Percentiles rank a stretch among this genome's conserved stretches.
Conservation (phyloP, 2,888 invertebrate genomes). For the Myathropa florea region DNA sequence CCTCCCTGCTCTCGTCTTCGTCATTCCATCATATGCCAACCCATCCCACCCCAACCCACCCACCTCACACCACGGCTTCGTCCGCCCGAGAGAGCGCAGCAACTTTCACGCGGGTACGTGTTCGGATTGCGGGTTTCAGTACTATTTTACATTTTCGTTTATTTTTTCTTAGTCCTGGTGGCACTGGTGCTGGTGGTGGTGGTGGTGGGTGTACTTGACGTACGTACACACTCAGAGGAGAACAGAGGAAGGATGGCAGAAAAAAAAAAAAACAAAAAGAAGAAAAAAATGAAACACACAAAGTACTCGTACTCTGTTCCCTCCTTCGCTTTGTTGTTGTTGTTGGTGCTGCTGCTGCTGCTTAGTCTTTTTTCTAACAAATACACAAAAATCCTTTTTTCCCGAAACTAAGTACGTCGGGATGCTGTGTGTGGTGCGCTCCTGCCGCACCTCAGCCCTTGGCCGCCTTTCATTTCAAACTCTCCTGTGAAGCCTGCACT, state of each 20-base stretch:
- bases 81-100: constrained; percentile 35
- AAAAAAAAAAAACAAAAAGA: not conserved
- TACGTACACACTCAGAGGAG: constrained; percentile 47
- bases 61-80: not conserved
- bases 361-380: constrained; percentile 73
- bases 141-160: constrained; percentile 70
- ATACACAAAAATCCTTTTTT: constrained; percentile 75
- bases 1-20: constrained; percentile 8
- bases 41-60: not conserved
- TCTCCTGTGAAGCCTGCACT: constrained; percentile 55
- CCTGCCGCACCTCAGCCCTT: constrained; percentile 30
- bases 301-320: constrained; percentile 29
- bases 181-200: constrained; percentile 16
- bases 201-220: constrained; percentile 59
- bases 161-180: constrained; percentile 57
- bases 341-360: constrained; percentile 1
- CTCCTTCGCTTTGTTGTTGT: constrained; percentile 41
- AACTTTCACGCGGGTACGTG: constrained; percentile 71
- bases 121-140: constrained; percentile 67
- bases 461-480: not conserved
- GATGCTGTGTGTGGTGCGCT: constrained; percentile 52
- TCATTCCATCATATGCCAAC: not conserved
- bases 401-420: constrained; percentile 69
- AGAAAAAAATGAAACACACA: constrained; percentile 8
- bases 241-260: constrained; percentile 2